Base-by-base conservation (phyloP, 2,797 vertebrate species). In the Sus cebifrons region DNA sequence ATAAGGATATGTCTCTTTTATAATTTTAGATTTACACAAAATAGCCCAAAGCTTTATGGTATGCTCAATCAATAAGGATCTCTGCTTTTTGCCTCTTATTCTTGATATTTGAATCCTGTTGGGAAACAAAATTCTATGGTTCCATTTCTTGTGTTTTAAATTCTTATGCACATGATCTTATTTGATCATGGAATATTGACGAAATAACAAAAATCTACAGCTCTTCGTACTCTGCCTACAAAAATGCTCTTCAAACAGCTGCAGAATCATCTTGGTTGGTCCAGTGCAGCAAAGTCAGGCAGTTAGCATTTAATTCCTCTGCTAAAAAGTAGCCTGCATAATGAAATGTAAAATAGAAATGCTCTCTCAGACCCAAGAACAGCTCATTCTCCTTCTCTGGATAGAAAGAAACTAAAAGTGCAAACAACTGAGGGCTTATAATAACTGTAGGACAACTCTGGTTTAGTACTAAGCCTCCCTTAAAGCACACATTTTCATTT, bases 331-430 rank as follows among this genome's bases (percentile, higher is more conserved):
- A 92, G 62, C 25, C 40, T 65, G 18, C 36, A 88, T 62, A 92
- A 97, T 93, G 36, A 95, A 96, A 88, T 92, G n/a, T 65, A 91
- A 88, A 95, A 87, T 18, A 75, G 67, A 71, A 20, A 67, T 62
- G 29, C 1, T 86, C 40, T 52, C 77, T 85, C 8, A 32, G 13
- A 87, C 52, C 36, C 27, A 36, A 62, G 36, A 86, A 5, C 6
- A 3, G 25, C 8, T 87, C 68, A 60, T 85, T 94, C 60, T 96
- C 29, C 84, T 52, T 93, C 40, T 71, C 23, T 87, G 5, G 15
- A 67, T 86, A 85, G 56, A 94, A 81, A 86, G 49, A 77, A 85
- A 68, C 12, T 29, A 62, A 44, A 92, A 91, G 52, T 73, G 9
- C 73, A 52, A 92, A 96, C 83, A 91, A 70, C 75, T 97, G 91